These are phyloP conservation scores for Scolopax rusticola DNA, from an alignment of 2,797 vertebrate species.

Conservation along the genomic window DNA sequence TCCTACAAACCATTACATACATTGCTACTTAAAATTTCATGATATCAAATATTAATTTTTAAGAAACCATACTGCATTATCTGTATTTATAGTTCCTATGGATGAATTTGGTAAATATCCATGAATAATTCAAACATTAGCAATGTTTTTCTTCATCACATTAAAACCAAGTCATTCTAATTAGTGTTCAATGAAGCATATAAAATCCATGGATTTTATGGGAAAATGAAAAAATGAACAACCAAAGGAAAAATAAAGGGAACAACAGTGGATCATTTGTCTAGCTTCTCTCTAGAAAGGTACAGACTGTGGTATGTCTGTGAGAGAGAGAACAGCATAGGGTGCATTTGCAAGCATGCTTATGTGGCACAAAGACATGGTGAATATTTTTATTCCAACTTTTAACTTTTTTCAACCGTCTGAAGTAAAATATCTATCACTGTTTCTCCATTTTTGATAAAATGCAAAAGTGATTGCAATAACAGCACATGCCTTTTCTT, in stretches of 20 bases:
- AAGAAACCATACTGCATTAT: not conserved
- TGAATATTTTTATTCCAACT: not conserved
- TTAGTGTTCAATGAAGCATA: not conserved
- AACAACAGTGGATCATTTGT: not conserved
- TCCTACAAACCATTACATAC: not conserved
- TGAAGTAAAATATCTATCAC: not conserved
- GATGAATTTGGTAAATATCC: not conserved
- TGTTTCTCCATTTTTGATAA: not conserved
- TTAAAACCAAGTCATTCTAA: not conserved
- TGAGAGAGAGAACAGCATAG: not conserved
- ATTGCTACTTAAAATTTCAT: not conserved
- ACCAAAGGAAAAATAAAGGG: not conserved
- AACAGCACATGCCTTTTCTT: not conserved
- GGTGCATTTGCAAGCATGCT: not conserved
- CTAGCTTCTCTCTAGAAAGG: not conserved
- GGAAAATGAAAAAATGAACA: not conserved
- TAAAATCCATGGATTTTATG: not conserved
- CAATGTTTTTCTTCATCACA: not conserved
- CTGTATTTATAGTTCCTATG: not conserved
- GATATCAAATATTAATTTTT: not conserved
- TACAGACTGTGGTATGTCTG: not conserved
- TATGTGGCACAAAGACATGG: not conserved
- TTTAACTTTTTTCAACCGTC: not conserved
- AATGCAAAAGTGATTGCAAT: not conserved
- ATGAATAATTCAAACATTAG: constrained; percentile 2